Evolutionary conservation across 2,797 vertebrate species (phyloP), one percentile per base, ranked within the genome.

Genomic region (Anas flavirostris): DNA sequence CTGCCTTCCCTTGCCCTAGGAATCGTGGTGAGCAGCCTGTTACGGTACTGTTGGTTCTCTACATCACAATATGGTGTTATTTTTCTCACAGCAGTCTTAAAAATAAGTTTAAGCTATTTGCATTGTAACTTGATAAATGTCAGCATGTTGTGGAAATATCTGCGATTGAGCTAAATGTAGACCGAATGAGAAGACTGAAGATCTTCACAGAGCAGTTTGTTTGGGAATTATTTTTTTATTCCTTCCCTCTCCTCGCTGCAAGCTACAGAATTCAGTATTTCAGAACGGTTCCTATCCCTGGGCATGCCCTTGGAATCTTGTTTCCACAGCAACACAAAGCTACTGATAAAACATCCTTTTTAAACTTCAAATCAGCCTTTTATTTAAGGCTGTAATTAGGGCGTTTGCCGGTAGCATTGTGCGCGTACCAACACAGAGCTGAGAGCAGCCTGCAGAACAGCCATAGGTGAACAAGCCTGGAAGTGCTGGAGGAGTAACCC

Each of bases 301-400:
- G 86, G 26, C 94, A 59, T 94, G 79, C 83, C 90, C 93, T 91
- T 78, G 79, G 82, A 96, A 85, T 91, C 86, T 41, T 92, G 95
- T 96, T 97, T 93, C 95, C 90, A 88, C 84, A 75, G 94, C 88
- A 96, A 93, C 95, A 41, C 25, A 48, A 94, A 82, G 73, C 88
- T 93, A 72, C 86, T 37, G 93, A 85, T 94, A 44, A 86, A 92
- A 83, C 56, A 33, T 73, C 33, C 60, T 55, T 90, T 96, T 91
- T 75, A 72, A 94, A 93, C 91, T 91, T 88, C 37, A 50, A 58
- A 43, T 77, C 39, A 2, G 44, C 52, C 43, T 79, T 74, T 90
- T 82, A 52, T 86, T 76, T 82, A 17, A 80, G 59, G 80, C 78
- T 86, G 67, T 77, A 80, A 77, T 90, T 77, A 62, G 60, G 53